These are phyloP conservation scores for Micrasema longulum DNA, from an alignment of 1,140 invertebrate genomes.

Conservation along the genomic window DNA sequence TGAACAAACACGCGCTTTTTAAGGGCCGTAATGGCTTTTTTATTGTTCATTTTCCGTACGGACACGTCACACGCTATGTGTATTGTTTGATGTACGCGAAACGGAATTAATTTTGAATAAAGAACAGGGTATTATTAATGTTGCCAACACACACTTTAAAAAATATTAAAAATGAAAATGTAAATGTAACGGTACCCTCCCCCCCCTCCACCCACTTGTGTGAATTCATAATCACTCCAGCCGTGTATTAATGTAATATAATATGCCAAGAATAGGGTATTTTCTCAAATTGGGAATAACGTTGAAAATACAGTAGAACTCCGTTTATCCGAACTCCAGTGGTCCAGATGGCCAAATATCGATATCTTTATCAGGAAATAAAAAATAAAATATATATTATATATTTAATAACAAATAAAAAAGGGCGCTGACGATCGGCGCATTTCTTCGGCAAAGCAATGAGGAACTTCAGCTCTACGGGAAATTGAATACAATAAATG, in stretches of 20 bases:
- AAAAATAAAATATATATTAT: no score
- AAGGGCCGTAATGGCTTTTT: slow-evolving; percentile 30
- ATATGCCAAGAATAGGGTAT: not conserved
- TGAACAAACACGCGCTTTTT: slow-evolving; percentile 32
- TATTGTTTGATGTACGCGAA: slow-evolving; percentile 18
- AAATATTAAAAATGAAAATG: not conserved
- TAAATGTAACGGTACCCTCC: not conserved
- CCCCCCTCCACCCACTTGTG: not conserved
- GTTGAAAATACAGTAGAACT: not conserved
- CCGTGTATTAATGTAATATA: not conserved
- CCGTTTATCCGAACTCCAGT: no score
- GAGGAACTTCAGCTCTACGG: no score
- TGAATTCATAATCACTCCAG: not conserved
- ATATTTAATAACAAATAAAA: no score
- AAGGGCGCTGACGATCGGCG: no score
- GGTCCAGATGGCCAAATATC: no score
- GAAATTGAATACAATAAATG: no score
- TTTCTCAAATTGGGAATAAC: not conserved
- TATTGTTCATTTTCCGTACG: slow-evolving; percentile 32
- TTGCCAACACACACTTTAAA: slow-evolving; percentile 5
- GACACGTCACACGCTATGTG: slow-evolving; percentile 11
- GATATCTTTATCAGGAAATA: no score
- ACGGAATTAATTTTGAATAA: slow-evolving; percentile 22
- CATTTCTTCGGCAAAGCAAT: no score
- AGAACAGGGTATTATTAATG: slow-evolving; percentile 13